Base-by-base conservation (phyloP, 1,140 invertebrate species). In the Neodiprion lecontei region DNA sequence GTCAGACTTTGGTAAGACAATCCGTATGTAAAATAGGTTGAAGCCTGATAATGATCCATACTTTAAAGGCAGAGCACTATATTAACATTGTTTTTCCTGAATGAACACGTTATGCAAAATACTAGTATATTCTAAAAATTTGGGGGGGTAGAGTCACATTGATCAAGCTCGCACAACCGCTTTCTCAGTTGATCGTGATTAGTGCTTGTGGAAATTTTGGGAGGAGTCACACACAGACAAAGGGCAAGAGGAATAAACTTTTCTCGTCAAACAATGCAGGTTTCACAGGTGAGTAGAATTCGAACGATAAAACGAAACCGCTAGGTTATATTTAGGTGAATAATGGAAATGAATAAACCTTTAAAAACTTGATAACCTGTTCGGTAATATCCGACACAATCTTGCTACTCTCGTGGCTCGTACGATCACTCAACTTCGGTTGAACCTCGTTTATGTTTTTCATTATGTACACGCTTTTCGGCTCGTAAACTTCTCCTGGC, bases 291-390 rank as follows among this genome's bases (percentile, higher is more conserved):
- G 74, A 78, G 74, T 80, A 79, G 48, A 69, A 12, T 23, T 40
- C 9, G 48, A 72, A 40, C 49, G 5, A 10, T 82, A 79, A 82
- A 78, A 82, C 81, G 79, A 81, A 78, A 80, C 80, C 82, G 82
- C 83, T 85, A 80, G 86, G 81, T 81, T 83, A 82, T 80, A 80
- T 77, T 84, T 79, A 85, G 17, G 53, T 84, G 80, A 84, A 83
- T 86, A 86, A 84, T 80, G 77, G 85, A 83, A 88, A 87, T 87
- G 86, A 90, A 71, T 72, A 80, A 92, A 93, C 92, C 92, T 93
- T 90, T 84, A 92, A 89, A 90, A 93, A 90, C 86, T 89, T 90
- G 86, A 90, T 91, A 93, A 93, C 92, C 91, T 93, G 91, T 84
- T 91, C 88, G 87, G 87, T 88, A 81, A 93, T 91, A 88, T 90